These are phyloP conservation scores for Macheiramphus alcinus DNA, from an alignment of 2,113 vertebrate species.

Conservation along the genomic window DNA sequence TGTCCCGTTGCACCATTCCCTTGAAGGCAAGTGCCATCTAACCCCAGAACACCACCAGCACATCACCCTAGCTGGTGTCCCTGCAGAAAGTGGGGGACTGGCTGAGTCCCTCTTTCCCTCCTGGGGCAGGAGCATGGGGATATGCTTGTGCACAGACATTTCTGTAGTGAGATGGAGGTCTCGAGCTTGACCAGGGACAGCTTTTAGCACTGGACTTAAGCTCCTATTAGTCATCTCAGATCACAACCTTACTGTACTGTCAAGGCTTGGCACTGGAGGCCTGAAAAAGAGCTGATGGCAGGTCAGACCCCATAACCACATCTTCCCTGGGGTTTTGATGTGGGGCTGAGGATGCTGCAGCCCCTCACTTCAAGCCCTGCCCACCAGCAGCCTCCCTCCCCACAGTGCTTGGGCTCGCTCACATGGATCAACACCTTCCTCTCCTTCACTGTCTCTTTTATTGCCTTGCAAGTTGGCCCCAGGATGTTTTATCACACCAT, in stretches of 20 bases:
- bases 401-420: neutral
- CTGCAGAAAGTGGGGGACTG: neutral
- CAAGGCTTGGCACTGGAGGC: neutral
- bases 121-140: neutral
- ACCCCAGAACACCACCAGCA: neutral
- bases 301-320: neutral
- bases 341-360: neutral
- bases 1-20: neutral
- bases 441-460: constrained; percentile 4
- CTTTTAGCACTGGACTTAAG: neutral
- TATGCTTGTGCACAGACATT: neutral
- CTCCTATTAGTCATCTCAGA: neutral
- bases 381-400: neutral
- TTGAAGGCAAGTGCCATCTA: neutral
- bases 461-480: constrained; percentile 35
- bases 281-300: neutral
- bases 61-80: neutral
- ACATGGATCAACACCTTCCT: neutral
- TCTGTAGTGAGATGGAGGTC: neutral
- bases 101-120: neutral
- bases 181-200: neutral
- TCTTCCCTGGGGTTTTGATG: neutral
- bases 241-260: neutral
- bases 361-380: neutral
- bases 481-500: constrained; percentile 53